Conservation (phyloP, 2,797 vertebrate species). For the Chaenodraco wilsoni region DNA sequence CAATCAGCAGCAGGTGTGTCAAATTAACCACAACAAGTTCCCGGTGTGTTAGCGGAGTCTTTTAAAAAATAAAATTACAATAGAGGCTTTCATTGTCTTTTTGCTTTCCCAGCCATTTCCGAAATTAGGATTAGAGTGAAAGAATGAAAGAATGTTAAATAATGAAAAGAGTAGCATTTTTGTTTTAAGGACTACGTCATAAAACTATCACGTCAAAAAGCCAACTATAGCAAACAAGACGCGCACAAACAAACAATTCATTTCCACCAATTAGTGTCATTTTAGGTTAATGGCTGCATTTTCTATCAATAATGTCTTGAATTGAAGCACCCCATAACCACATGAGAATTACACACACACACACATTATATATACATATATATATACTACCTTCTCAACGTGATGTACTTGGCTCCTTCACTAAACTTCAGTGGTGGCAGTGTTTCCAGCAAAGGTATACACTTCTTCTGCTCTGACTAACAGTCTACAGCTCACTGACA, state of each 20-base stretch:
- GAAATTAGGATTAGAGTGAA: background rate
- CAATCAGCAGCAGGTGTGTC: conserved; percentile 44
- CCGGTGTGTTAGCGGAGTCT: conserved; percentile 18
- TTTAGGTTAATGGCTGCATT: background rate
- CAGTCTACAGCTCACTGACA: background rate
- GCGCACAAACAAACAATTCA: background rate
- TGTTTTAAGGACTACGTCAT: background rate
- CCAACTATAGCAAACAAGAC: background rate
- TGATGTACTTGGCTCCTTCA: conserved; percentile 18
- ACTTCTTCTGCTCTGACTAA: conserved; percentile 41
- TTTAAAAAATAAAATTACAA: background rate
- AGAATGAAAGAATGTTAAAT: background rate
- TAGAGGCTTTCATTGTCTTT: background rate
- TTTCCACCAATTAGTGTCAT: background rate
- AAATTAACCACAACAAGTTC: conserved; percentile 32
- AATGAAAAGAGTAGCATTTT: background rate
- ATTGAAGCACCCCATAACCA: background rate
- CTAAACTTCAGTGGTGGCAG: background rate
- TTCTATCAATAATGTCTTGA: background rate
- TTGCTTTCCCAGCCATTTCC: background rate
- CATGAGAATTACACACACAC: background rate
- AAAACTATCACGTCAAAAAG: background rate
- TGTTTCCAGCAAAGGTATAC: background rate
- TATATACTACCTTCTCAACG: conserved; percentile 3
- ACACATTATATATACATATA: background rate